A percentile compares a stretch with the other conserved stretches of the same genome.
phyloP scores from a whole-genome alignment of 2,888 invertebrate genomes.

The Caenorhabditis sp. region DNA sequence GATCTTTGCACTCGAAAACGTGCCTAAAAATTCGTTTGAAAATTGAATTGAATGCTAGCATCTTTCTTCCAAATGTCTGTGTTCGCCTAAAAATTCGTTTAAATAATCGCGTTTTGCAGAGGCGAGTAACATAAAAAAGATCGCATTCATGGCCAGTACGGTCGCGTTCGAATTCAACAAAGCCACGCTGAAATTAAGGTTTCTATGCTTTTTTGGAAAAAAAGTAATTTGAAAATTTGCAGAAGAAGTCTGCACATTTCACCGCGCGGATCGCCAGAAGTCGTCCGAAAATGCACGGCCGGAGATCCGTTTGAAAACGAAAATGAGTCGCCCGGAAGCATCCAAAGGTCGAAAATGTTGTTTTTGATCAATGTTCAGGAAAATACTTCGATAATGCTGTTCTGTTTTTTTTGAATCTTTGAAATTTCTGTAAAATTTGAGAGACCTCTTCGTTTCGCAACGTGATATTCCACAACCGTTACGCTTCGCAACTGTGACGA shows the following conservation, averaged over 20 bases:
- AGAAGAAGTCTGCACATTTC: conserved; percentile 51
- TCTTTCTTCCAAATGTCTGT: too few species aligned
- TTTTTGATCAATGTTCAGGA: not conserved
- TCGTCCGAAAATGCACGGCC: conserved; percentile 16
- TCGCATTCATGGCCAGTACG: conserved; percentile 54
- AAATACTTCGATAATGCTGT: not conserved
- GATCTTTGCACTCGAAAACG: too few species aligned
- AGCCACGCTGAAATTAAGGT: conserved; percentile 52
- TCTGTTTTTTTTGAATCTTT: not conserved
- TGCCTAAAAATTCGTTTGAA: too few species aligned
- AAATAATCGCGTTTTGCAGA: too few species aligned
- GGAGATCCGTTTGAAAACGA: conserved; percentile 6
- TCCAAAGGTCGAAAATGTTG: conserved; percentile 29
- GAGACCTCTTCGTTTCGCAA: too few species aligned
- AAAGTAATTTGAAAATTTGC: not conserved
- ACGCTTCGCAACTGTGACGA: too few species aligned
- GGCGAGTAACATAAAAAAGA: conserved; percentile 35
- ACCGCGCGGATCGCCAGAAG: conserved; percentile 42
- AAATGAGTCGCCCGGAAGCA: conserved; percentile 29
- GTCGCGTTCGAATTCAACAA: conserved; percentile 58
- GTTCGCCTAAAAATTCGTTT: too few species aligned
- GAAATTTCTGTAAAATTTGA: not conserved
- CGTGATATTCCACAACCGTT: too few species aligned
- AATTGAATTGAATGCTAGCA: too few species aligned
- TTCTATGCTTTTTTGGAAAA: not conserved